These are phyloP conservation scores for Chelonia mydas DNA, from an alignment of 2,797 vertebrate species.

Conservation along the genomic window DNA sequence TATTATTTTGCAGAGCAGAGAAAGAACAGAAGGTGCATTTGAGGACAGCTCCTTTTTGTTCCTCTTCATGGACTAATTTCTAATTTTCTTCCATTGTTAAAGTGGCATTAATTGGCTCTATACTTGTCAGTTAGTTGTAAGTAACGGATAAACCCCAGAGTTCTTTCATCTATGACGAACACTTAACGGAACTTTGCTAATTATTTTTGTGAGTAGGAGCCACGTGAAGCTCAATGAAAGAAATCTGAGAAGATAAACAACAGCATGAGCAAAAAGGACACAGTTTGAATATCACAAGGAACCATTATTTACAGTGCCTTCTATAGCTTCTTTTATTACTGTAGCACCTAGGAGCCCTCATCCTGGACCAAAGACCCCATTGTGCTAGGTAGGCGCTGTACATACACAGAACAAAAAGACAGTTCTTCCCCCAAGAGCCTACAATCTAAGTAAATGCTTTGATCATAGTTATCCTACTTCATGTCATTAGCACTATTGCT, in stretches of 20 bases:
- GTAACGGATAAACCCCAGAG: neutral
- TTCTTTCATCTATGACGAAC: neutral
- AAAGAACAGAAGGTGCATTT: neutral
- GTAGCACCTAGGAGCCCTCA: neutral
- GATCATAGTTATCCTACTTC: neutral
- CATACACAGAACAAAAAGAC: neutral
- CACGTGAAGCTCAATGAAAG: neutral
- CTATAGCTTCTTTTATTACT: neutral
- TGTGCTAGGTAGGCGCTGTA: neutral
- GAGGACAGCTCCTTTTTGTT: slow-evolving; percentile 3
- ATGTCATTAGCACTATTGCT: accelerated
- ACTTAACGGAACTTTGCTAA: neutral
- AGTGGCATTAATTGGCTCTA: neutral
- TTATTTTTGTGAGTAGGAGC: neutral
- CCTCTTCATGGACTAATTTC: neutral
- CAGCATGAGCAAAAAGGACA: neutral
- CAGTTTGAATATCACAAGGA: neutral
- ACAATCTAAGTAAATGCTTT: neutral
- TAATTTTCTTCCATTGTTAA: neutral
- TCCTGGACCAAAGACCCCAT: neutral
- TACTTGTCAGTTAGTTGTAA: neutral
- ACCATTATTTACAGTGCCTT: neutral
- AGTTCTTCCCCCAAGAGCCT: neutral
- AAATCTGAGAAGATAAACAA: neutral
- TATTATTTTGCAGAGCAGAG: slow-evolving; percentile 16